These are phyloP conservation scores for Papilio glaucus DNA, from an alignment of 1,140 invertebrate genomes.

Conservation along the genomic window DNA sequence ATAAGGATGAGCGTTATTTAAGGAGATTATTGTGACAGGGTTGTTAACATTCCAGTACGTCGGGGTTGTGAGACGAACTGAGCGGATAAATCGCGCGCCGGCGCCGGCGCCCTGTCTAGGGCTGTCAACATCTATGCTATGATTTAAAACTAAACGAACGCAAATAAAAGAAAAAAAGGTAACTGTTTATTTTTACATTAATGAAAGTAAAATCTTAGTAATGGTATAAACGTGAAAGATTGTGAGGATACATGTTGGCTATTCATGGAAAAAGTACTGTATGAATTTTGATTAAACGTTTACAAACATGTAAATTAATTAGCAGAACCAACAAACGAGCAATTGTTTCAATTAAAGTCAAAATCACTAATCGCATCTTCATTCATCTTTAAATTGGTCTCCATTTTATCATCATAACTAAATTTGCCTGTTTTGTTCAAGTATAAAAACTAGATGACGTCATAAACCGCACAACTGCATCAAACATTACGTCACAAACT, in stretches of 20 bases:
- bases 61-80: not conserved
- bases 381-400: no score
- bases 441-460: not conserved
- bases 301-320: not conserved
- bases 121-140: slow-evolving; percentile 5
- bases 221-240: no score
- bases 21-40: slow-evolving; percentile 35
- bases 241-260: not conserved
- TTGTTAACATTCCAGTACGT: slow-evolving; percentile 27
- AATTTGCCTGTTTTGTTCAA: no score
- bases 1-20: slow-evolving; percentile 29
- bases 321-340: not conserved
- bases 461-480: slow-evolving; percentile 4
- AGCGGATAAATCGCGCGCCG: slow-evolving; percentile 27
- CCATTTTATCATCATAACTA: no score
- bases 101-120: slow-evolving; percentile 35
- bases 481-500: slow-evolving; percentile 22
- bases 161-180: not conserved
- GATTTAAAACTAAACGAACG: slow-evolving; percentile 8
- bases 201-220: not conserved
- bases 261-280: not conserved
- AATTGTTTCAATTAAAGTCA: not conserved
- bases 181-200: not conserved
- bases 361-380: no score
- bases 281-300: not conserved